Conservation (phyloP, 2,888 invertebrate species). For the Drosophila sordidula region DNA sequence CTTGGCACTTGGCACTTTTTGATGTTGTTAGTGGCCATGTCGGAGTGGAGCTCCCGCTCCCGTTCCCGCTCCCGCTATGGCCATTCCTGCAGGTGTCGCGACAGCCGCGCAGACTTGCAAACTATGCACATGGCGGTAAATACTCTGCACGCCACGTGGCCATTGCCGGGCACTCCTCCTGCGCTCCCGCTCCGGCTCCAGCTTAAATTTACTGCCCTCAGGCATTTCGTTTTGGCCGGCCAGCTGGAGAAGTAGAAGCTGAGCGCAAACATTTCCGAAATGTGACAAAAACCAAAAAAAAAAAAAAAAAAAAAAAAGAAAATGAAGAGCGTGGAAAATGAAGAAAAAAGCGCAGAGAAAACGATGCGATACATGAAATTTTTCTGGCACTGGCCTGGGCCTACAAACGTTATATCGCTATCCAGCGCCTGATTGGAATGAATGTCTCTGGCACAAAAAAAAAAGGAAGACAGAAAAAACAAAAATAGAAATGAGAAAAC, state of each 20-base stretch:
- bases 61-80: not conserved
- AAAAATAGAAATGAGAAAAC: not conserved
- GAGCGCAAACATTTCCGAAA: slow-evolving; percentile 58
- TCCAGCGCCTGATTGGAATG: slow-evolving; percentile 50
- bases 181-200: slow-evolving; percentile 1
- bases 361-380: slow-evolving; percentile 51
- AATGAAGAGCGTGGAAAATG: not conserved
- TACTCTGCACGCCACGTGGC: slow-evolving; percentile 72
- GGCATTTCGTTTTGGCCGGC: slow-evolving; percentile 69
- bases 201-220: slow-evolving; percentile 75
- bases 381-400: slow-evolving; percentile 42
- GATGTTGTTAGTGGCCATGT: slow-evolving; percentile 81
- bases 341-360: slow-evolving; percentile 9
- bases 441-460: slow-evolving; percentile 23
- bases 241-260: slow-evolving; percentile 11
- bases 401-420: slow-evolving; percentile 44
- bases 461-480: not conserved
- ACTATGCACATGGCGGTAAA: slow-evolving; percentile 80
- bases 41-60: slow-evolving; percentile 27
- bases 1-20: slow-evolving; percentile 77
- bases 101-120: slow-evolving; percentile 76
- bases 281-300: no score
- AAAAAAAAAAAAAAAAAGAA: no score
- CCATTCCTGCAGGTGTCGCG: slow-evolving; percentile 77
- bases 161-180: slow-evolving; percentile 15